These are phyloP conservation scores for Ailurus styani DNA, from an alignment of 2,113 vertebrate genomes.

Conservation along the genomic window DNA sequence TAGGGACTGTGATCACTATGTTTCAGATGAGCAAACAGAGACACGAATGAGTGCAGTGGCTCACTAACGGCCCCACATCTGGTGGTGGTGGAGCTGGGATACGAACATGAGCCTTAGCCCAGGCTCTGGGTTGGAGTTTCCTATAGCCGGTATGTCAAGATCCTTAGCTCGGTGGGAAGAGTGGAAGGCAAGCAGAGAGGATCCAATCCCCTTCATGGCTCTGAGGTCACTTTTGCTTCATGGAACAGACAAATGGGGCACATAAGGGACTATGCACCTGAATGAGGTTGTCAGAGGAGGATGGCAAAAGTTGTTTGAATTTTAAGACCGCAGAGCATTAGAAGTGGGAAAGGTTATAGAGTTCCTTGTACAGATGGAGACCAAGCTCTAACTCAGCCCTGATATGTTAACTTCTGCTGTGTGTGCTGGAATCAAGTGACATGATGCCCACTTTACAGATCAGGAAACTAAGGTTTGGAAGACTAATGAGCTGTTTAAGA, in stretches of 20 bases:
- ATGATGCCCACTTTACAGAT: fast-evolving
- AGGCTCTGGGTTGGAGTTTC: not conserved
- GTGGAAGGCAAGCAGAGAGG: not conserved
- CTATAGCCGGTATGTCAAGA: not conserved
- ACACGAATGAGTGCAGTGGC: not conserved
- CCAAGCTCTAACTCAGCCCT: not conserved
- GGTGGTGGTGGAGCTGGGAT: not conserved
- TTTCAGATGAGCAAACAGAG: not conserved
- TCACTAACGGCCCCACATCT: not conserved
- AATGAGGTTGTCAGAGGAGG: not conserved
- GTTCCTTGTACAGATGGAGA: not conserved
- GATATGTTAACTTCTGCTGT: not conserved
- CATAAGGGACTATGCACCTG: not conserved
- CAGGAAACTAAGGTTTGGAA: constrained; percentile 44
- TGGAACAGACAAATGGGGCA: not conserved
- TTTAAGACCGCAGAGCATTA: not conserved
- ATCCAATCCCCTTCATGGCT: not conserved
- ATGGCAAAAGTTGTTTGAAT: not conserved
- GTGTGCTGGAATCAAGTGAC: not conserved
- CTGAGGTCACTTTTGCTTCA: not conserved
- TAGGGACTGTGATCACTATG: not conserved
- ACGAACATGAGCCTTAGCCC: not conserved
- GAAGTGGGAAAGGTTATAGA: not conserved
- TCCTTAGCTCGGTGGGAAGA: not conserved
- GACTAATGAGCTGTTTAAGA: not conserved